Evolutionary conservation across 2,113 vertebrate genomes (phyloP).

Genomic region (Rhadina sibilatrix): DNA sequence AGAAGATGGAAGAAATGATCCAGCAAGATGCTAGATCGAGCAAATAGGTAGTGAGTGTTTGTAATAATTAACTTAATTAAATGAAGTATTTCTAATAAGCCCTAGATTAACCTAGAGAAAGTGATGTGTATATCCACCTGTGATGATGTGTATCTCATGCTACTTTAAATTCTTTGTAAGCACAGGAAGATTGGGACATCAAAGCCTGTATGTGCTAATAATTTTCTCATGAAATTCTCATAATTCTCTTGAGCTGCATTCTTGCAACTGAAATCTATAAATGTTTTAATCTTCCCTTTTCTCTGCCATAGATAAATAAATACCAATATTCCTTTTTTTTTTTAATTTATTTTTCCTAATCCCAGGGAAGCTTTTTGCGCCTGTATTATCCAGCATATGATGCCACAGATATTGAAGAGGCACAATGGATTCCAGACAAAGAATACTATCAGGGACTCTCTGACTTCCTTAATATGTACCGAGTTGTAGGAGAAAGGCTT

Average conservation of each 20-base stretch:
- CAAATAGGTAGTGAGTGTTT: not conserved
- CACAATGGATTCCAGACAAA: slow-evolving; percentile 85
- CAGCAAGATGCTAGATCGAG: not conserved
- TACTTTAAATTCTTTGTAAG: not conserved
- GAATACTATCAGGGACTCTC: slow-evolving; percentile 90
- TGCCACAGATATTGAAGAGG: slow-evolving; percentile 57
- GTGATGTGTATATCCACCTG: not conserved
- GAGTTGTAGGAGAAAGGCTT: slow-evolving; percentile 75
- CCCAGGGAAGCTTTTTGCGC: slow-evolving; percentile 88
- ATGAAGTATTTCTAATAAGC: not conserved
- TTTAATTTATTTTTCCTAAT: not conserved
- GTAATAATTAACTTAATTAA: not conserved
- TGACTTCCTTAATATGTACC: slow-evolving; percentile 85
- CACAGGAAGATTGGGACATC: not conserved
- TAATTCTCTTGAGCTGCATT: not conserved
- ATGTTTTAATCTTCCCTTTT: not conserved
- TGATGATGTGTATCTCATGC: not conserved
- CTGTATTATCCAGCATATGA: slow-evolving; percentile 89
- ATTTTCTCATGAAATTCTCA: not conserved
- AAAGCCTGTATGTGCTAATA: not conserved
- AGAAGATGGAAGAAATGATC: not conserved
- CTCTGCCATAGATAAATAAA: not conserved
- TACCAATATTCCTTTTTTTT: not conserved
- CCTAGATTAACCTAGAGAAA: not conserved
- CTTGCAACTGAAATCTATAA: not conserved